Percentiles rank a stretch among this genome's conserved stretches.
These are phyloP conservation scores for Lophius americanus DNA, from an alignment of 2,797 vertebrate genomes.

Conservation along the genomic window DNA sequence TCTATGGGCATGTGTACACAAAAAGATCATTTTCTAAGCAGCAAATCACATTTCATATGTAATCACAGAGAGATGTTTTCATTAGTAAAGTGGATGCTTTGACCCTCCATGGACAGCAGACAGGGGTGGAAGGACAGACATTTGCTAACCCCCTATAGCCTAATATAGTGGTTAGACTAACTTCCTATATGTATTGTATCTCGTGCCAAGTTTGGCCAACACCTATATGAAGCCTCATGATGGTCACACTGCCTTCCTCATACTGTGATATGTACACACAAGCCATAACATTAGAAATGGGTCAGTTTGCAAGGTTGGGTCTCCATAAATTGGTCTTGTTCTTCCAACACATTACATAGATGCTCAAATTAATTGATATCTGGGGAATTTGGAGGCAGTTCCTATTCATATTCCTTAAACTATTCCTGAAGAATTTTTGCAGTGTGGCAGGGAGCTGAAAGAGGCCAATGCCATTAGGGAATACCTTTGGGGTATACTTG, in stretches of 20 bases:
- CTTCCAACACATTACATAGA: too few species aligned
- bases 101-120: conserved; percentile 14
- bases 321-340: too few species aligned
- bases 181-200: conserved; percentile 5
- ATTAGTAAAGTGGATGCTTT: conserved; percentile 57
- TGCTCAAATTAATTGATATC: too few species aligned
- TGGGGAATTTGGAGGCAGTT: too few species aligned
- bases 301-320: too few species aligned
- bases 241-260: conserved; percentile 13
- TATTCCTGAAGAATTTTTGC: too few species aligned
- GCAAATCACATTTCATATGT: conserved; percentile 56
- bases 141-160: conserved; percentile 2
- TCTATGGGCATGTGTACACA: conserved; percentile 25
- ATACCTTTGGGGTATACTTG: too few species aligned
- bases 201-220: conserved; percentile 16
- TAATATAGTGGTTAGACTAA: too few species aligned
- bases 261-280: conserved; percentile 36
- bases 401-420: too few species aligned
- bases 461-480: too few species aligned
- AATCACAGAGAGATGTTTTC: conserved; percentile 39
- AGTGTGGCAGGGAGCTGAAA: too few species aligned
- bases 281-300: too few species aligned
- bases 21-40: conserved; percentile 52
- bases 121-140: background rate
- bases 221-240: conserved; percentile 11